These are phyloP conservation scores for Philereme vetulata DNA, from an alignment of 2,888 invertebrate genomes.

Conservation along the genomic window DNA sequence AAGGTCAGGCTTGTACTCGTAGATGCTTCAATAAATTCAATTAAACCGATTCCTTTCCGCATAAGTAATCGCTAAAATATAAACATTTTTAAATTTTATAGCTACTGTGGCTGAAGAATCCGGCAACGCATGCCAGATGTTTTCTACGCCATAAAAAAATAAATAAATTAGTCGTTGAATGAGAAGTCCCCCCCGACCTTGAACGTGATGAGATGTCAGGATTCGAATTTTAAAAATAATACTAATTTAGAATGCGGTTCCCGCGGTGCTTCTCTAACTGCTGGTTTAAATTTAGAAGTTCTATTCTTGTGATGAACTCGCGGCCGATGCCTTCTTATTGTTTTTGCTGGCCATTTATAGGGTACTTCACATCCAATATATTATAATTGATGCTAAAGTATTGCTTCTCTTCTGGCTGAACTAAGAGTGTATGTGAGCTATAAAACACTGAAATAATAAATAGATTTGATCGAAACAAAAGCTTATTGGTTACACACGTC, in stretches of 20 bases:
- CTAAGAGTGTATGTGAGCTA: not conserved
- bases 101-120: conserved; percentile 47
- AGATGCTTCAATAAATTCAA: conserved; percentile 46
- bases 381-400: conserved; percentile 22
- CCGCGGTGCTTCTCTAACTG: conserved; percentile 76
- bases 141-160: conserved; percentile 44
- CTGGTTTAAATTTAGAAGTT: conserved; percentile 78
- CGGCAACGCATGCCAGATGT: conserved; percentile 61
- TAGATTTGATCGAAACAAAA: not conserved
- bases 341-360: conserved; percentile 64
- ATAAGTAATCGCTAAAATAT: conserved; percentile 45
- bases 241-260: conserved; percentile 71
- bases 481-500: not conserved
- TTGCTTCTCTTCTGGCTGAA: conserved; percentile 14
- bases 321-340: conserved; percentile 76
- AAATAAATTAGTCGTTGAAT: conserved; percentile 50
- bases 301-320: conserved; percentile 80
- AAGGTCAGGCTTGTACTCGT: conserved; percentile 47
- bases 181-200: conserved; percentile 66
- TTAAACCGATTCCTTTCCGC: conserved; percentile 47
- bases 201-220: conserved; percentile 77
- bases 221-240: conserved; percentile 73
- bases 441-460: conserved; percentile 5
- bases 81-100: conserved; percentile 55
- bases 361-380: conserved; percentile 40